Percentiles rank a stretch among this genome's conserved stretches.
These are phyloP conservation scores for Leucophora obtusa DNA, from an alignment of 2,888 invertebrate species.

Conservation along the genomic window DNA sequence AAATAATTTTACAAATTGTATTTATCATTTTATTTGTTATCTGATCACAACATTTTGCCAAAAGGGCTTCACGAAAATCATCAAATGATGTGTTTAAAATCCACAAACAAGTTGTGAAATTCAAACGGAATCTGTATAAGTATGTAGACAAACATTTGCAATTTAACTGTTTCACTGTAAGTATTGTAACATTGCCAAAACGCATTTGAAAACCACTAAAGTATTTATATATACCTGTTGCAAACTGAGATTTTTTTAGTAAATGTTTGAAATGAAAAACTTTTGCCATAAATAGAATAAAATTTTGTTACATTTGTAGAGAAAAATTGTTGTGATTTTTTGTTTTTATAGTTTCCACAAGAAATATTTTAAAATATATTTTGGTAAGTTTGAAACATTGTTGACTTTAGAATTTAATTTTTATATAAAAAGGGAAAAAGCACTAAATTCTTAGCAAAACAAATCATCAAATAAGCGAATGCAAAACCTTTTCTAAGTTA, in stretches of 20 bases:
- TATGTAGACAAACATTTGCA: not conserved
- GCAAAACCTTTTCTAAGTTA: too few species aligned
- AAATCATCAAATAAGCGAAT: too few species aligned
- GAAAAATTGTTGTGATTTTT: too few species aligned
- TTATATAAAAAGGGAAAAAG: too few species aligned
- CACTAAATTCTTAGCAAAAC: too few species aligned
- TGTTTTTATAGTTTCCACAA: too few species aligned
- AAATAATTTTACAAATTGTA: constrained; percentile 6
- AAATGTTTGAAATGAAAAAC: not conserved
- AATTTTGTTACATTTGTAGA: not conserved
- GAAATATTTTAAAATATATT: too few species aligned
- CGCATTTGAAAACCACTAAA: constrained; percentile 32
- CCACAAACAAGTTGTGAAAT: not conserved
- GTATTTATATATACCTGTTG: not conserved
- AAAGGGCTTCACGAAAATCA: constrained; percentile 24
- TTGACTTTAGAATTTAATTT: too few species aligned
- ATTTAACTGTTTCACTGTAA: constrained; percentile 3
- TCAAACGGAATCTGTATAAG: constrained; percentile 16
- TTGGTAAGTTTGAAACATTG: too few species aligned
- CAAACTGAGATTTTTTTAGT: not conserved
- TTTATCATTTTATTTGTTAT: not conserved
- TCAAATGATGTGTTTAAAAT: constrained; percentile 13
- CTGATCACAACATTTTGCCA: constrained; percentile 24
- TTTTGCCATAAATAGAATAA: not conserved
- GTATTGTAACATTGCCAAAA: constrained; percentile 37